phyloP scores from a whole-genome alignment of 2,888 invertebrate genomes.

The Polymixis flavicincta region DNA sequence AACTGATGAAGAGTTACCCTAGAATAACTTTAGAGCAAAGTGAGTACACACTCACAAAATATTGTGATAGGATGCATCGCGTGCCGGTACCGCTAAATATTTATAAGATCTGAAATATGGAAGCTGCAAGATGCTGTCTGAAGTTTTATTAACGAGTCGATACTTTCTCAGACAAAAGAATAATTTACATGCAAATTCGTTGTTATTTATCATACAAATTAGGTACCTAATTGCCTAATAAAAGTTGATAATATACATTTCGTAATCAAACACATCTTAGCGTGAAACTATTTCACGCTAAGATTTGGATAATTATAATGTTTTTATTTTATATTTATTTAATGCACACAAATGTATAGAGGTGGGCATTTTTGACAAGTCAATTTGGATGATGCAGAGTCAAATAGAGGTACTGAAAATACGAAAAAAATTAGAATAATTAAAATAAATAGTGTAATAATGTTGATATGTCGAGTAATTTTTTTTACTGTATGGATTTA shows the following conservation, averaged over 20 bases:
- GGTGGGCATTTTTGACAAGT: neutral
- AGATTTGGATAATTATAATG: too few species aligned
- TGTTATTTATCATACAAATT: neutral
- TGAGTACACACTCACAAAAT: conserved; percentile 30
- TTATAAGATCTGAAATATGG: conserved; percentile 55
- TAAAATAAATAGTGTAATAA: neutral
- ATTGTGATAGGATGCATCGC: conserved; percentile 50
- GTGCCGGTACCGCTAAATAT: conserved; percentile 45
- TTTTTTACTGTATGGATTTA: neutral
- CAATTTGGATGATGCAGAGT: neutral
- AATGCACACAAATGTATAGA: too few species aligned
- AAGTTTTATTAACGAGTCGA: conserved; percentile 43
- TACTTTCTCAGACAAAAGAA: conserved; percentile 15
- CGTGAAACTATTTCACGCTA: too few species aligned
- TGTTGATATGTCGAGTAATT: neutral
- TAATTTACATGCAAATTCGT: conserved; percentile 26
- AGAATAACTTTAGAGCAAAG: conserved; percentile 45
- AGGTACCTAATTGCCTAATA: neutral
- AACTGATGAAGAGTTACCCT: conserved; percentile 36
- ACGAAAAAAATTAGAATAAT: neutral
- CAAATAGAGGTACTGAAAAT: neutral
- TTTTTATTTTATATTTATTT: neutral
- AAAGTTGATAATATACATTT: neutral
- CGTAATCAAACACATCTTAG: neutral
- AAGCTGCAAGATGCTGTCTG: conserved; percentile 35